Evolutionary conservation across 2,797 vertebrate species (phyloP).

Genomic region (Fringilla coelebs): DNA sequence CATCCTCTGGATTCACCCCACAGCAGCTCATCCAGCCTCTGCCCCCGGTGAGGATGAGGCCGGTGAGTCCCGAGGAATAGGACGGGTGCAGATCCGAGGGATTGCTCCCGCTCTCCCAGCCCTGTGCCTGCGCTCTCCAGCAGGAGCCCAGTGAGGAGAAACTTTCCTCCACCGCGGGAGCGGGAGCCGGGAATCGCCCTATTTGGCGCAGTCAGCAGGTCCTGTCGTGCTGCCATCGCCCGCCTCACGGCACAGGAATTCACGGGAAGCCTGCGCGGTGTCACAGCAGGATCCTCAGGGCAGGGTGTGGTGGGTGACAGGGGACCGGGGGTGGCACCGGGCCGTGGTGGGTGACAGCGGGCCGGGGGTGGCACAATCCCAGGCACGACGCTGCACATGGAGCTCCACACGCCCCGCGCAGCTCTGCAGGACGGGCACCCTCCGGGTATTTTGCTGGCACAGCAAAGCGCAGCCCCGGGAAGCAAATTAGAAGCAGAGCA

Average conservation of each 20-base stretch:
- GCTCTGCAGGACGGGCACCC: neutral
- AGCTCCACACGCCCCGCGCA: neutral
- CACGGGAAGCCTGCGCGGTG: rapidly evolving
- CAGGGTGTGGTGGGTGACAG: neutral
- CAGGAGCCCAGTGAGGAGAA: neutral
- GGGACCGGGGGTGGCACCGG: rapidly evolving
- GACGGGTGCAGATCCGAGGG: neutral
- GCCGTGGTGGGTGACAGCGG: neutral
- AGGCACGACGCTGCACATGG: rapidly evolving
- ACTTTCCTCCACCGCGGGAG: neutral
- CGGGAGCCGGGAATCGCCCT: neutral
- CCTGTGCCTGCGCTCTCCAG: neutral
- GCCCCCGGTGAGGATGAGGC: rapidly evolving
- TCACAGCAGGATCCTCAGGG: neutral
- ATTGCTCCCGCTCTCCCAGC: neutral
- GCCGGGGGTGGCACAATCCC: neutral
- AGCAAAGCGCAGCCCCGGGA: slow-evolving; percentile 67
- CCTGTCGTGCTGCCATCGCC: neutral
- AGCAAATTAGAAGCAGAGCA: slow-evolving; percentile 79
- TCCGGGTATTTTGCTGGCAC: slow-evolving; percentile 8
- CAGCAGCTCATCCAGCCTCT: neutral
- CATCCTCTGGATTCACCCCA: neutral
- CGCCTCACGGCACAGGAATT: neutral
- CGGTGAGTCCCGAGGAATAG: rapidly evolving
- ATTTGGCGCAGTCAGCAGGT: neutral